Evolutionary conservation across 64 coral and sea anemone genomes (phyloP), one percentile per base, ranked within the genome.

Genomic region (Hydrozoanthus tunicans): DNA sequence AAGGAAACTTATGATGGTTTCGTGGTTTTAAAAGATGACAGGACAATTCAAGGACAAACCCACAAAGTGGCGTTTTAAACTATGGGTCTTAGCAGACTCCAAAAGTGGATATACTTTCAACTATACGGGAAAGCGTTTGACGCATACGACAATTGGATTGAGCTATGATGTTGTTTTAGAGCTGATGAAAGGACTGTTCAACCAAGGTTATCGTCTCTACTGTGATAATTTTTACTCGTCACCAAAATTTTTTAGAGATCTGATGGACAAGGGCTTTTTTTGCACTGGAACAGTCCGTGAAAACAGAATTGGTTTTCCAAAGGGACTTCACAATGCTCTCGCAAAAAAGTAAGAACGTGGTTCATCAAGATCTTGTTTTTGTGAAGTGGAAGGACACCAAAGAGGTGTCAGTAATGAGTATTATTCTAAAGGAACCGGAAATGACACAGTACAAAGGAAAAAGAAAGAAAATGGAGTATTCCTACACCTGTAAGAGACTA

Each of bases 1-100:
- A 93, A 93, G 65, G 73, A 86, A 6, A 59, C 9, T 8, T 93
- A 86, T 63, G 74, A 86, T 79, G 91, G 75, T 53, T 79, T 93
- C 52, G 58, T 80, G 27, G 67, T 80, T 58, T 68, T 79, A 7
- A 93, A 86, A 58, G 64, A 26, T 24, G 15, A 93, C 53, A 81
- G 81, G 15, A 9, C 32, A 58, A 88, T 88, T 57, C 74, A 68
- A 32, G 43, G 72, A 32, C 72, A 75, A 75, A 7, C 72, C 72
- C n/a, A 75, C 72, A 26, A 75, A 75, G 4, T 75, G 72, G 72
- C 20, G 72, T 75, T 75, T 75, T 26, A 75, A 75, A 32, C 79
- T 81, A 15, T 61, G 79, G 79, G 79, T 81, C 0, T 27, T 81
- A 58, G 79, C 79, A 0, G 79, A 58, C 27, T 61, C 76, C n/a